These are phyloP conservation scores for Anomalospiza imberbis DNA, from an alignment of 2,797 vertebrate genomes.

Conservation along the genomic window DNA sequence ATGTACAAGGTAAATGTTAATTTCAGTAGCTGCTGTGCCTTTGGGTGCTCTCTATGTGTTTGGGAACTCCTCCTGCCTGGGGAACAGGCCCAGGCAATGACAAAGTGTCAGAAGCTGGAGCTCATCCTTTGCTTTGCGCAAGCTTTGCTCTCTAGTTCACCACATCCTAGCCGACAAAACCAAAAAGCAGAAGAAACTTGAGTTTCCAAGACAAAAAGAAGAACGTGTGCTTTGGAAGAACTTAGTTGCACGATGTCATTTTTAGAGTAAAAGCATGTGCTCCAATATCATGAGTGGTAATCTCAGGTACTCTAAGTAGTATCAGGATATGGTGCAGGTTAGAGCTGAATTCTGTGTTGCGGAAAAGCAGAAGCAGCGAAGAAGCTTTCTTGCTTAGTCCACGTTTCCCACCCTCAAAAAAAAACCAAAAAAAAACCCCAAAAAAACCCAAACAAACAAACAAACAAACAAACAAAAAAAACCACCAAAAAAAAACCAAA, in stretches of 20 bases:
- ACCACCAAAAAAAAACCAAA: too few species aligned
- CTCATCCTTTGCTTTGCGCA: background rate
- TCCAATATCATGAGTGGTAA: accelerated
- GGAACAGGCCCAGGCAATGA: background rate
- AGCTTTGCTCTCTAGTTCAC: background rate
- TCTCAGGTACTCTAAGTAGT: background rate
- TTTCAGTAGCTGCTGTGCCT: background rate
- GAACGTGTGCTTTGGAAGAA: accelerated
- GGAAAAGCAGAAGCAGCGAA: background rate
- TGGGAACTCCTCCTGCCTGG: background rate
- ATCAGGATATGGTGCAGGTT: background rate
- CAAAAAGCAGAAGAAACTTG: background rate
- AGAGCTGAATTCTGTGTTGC: background rate
- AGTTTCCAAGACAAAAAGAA: background rate
- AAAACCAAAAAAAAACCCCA: too few species aligned
- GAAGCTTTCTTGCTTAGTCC: background rate
- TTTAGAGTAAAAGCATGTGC: background rate
- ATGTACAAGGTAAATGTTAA: background rate
- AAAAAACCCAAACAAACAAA: too few species aligned
- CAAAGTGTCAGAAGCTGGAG: background rate
- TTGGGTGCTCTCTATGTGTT: background rate
- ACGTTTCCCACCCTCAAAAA: too few species aligned
- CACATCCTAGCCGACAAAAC: background rate
- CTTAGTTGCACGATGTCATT: accelerated
- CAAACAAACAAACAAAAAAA: too few species aligned